Conservation (phyloP, 2,888 invertebrate genomes). For the Keiferia lycopersicella region DNA sequence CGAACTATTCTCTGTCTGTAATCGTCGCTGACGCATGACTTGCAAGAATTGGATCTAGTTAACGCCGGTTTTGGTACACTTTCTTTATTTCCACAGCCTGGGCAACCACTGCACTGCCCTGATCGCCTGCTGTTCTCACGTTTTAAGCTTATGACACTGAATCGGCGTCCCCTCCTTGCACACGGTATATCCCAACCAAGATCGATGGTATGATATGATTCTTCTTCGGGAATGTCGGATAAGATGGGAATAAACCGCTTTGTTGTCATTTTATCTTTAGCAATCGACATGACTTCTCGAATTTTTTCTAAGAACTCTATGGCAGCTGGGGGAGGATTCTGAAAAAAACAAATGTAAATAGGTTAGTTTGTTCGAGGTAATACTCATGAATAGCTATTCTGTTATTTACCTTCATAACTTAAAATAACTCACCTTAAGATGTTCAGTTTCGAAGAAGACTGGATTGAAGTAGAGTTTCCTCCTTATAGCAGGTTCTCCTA, state of each 20-base stretch:
- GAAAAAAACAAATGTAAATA: slow-evolving; percentile 31
- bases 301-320: slow-evolving; percentile 94
- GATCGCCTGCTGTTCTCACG: slow-evolving; percentile 82
- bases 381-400: too few relatives aligned
- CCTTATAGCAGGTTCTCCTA: slow-evolving; percentile 76
- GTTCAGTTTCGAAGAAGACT: slow-evolving; percentile 93
- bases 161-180: slow-evolving; percentile 75
- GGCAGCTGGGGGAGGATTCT: slow-evolving; percentile 95
- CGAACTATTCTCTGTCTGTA: slow-evolving; percentile 88
- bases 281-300: slow-evolving; percentile 93
- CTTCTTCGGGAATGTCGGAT: slow-evolving; percentile 91
- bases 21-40: slow-evolving; percentile 82
- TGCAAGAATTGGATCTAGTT: slow-evolving; percentile 76
- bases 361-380: too few relatives aligned
- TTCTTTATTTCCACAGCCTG: slow-evolving; percentile 81
- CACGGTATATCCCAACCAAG: slow-evolving; percentile 75
- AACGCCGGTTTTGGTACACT: slow-evolving; percentile 56
- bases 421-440: slow-evolving; percentile 84
- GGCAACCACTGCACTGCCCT: slow-evolving; percentile 84
- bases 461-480: slow-evolving; percentile 94
- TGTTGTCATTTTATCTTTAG: slow-evolving; percentile 92
- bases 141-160: slow-evolving; percentile 82
- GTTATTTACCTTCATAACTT: too few relatives aligned
- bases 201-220: slow-evolving; percentile 73
- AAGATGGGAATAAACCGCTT: slow-evolving; percentile 90